Percentiles rank a stretch among this genome's conserved stretches.
phyloP scores from a whole-genome alignment of 2,113 vertebrate genomes.

The Sylvietta virens region DNA sequence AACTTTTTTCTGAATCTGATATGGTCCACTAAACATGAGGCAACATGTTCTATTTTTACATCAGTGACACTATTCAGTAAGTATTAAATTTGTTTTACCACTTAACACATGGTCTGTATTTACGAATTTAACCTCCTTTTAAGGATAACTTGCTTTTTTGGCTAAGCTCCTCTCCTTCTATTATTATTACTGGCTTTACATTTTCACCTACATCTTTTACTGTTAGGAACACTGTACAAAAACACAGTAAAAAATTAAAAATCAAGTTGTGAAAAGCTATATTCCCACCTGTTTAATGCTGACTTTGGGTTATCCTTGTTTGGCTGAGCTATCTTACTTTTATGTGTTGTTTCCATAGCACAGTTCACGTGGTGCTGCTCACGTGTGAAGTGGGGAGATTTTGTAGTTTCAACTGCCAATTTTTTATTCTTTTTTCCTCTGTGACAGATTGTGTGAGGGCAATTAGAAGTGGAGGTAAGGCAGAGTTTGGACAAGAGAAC shows the following conservation, averaged over 20 bases:
- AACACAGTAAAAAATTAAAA: neutral
- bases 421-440: no score
- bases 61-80: constrained; percentile 26
- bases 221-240: neutral
- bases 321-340: neutral
- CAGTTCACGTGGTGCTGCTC: neutral
- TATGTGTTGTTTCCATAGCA: neutral
- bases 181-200: constrained; percentile 28
- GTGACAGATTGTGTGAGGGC: neutral
- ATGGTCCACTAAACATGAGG: neutral
- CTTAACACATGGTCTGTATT: constrained; percentile 32
- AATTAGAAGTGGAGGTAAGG: neutral
- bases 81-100: constrained; percentile 21
- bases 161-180: neutral
- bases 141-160: constrained; percentile 44
- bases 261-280: neutral
- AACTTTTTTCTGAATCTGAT: neutral
- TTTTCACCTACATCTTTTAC: constrained; percentile 1
- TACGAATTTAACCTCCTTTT: constrained; percentile 56
- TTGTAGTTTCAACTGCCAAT: neutral
- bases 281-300: neutral
- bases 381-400: neutral
- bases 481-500: neutral
- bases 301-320: neutral
- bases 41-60: constrained; percentile 41